These are phyloP conservation scores for Alligator mississippiensis DNA, from an alignment of 2,113 vertebrate genomes.

Conservation along the genomic window DNA sequence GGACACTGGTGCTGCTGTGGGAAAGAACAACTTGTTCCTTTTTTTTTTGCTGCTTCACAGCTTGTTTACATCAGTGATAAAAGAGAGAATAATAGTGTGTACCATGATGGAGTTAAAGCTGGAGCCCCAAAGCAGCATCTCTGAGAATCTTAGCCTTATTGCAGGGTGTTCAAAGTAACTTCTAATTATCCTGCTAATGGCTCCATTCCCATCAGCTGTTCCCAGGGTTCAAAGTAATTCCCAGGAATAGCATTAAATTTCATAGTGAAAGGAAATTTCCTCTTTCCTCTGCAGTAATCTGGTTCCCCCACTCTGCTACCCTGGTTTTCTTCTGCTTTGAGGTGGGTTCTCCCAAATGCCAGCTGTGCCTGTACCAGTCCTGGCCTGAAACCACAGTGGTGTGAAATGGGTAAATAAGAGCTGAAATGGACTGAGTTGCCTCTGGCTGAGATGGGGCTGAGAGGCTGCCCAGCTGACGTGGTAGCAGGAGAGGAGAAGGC, in stretches of 20 bases:
- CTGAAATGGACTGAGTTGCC: not conserved
- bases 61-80: not conserved
- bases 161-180: not conserved
- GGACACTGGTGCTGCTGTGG: not conserved
- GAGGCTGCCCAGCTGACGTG: not conserved
- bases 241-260: not conserved
- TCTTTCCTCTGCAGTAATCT: not conserved
- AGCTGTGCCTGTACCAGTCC: not conserved
- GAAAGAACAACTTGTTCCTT: not conserved
- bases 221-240: not conserved
- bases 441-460: not conserved
- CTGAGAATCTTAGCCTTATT: not conserved
- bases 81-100: not conserved
- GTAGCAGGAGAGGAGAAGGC: not conserved
- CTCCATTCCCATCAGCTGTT: not conserved
- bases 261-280: not conserved
- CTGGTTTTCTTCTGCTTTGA: not conserved
- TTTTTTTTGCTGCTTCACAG: no score
- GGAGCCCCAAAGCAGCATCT: not conserved
- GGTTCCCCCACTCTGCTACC: not conserved
- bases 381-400: not conserved
- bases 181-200: not conserved
- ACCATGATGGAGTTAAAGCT: not conserved
- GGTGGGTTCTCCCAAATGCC: not conserved
- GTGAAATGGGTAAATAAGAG: not conserved